Percentiles rank a stretch among this genome's conserved stretches.
These are phyloP conservation scores for Anolis carolinensis DNA, from an alignment of 2,113 vertebrate species.

Conservation along the genomic window DNA sequence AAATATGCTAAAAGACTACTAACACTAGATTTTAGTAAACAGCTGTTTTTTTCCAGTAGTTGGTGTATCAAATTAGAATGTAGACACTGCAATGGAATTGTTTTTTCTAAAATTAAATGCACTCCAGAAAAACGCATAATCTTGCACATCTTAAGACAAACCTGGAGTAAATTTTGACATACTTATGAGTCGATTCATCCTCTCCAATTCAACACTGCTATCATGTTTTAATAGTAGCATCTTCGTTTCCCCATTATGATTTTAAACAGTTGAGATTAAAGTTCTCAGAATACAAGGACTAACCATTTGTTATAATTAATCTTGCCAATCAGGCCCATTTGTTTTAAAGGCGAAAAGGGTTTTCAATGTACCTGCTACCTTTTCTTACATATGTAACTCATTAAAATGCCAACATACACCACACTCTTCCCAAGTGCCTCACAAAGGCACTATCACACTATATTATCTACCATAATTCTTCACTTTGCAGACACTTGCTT, in stretches of 20 bases:
- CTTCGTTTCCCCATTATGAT: background rate
- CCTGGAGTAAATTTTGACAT: background rate
- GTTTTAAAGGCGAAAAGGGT: background rate
- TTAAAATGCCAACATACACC: background rate
- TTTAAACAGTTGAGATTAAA: background rate
- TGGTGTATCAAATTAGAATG: background rate
- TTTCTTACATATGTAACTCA: background rate
- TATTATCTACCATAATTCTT: background rate
- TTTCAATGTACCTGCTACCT: background rate
- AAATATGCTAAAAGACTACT: too few relatives aligned
- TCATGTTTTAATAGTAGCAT: background rate
- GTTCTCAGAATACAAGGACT: background rate
- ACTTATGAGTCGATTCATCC: background rate
- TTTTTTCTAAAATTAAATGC: background rate
- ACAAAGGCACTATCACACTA: background rate
- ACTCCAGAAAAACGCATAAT: background rate
- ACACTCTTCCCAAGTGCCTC: background rate
- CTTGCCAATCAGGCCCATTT: background rate
- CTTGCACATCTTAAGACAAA: background rate
- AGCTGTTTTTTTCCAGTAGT: conserved; percentile 24
- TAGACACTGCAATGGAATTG: background rate
- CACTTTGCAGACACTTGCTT: background rate
- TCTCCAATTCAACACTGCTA: background rate
- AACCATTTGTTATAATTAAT: background rate
- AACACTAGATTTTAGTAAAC: conserved; percentile 17